Conservation (phyloP, 2,888 invertebrate species). For the Sphecodes monilicornis region DNA sequence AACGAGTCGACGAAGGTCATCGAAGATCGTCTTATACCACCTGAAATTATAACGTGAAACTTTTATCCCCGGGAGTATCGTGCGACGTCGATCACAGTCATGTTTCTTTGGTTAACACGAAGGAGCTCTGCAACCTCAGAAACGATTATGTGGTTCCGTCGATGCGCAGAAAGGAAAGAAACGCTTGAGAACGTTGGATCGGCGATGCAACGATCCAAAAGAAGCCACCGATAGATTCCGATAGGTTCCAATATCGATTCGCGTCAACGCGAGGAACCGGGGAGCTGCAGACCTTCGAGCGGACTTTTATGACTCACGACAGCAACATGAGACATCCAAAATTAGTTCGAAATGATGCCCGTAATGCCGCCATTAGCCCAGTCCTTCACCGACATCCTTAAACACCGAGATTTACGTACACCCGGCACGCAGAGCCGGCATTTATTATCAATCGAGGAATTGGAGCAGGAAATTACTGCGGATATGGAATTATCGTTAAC, state of each 20-base stretch:
- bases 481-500: conserved; percentile 21
- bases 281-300: background rate
- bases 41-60: conserved; percentile 34
- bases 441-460: conserved; percentile 56
- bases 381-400: conserved; percentile 59
- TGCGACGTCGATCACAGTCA: conserved; percentile 20
- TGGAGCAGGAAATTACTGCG: conserved; percentile 31
- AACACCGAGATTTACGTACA: conserved; percentile 46
- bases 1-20: background rate
- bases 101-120: background rate
- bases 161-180: background rate
- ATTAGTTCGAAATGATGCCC: conserved; percentile 44
- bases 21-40: conserved; percentile 21
- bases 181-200: background rate
- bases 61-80: conserved; percentile 2
- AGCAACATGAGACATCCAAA: conserved; percentile 40
- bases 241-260: conserved; percentile 19
- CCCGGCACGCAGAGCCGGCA: conserved; percentile 40
- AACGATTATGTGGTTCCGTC: background rate
- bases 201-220: background rate
- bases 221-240: background rate
- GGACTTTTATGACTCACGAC: background rate
- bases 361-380: conserved; percentile 47
- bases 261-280: background rate
- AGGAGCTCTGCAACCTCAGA: background rate